These are phyloP conservation scores for Thunnus albacares DNA, from an alignment of 2,797 vertebrate genomes.

Conservation along the genomic window DNA sequence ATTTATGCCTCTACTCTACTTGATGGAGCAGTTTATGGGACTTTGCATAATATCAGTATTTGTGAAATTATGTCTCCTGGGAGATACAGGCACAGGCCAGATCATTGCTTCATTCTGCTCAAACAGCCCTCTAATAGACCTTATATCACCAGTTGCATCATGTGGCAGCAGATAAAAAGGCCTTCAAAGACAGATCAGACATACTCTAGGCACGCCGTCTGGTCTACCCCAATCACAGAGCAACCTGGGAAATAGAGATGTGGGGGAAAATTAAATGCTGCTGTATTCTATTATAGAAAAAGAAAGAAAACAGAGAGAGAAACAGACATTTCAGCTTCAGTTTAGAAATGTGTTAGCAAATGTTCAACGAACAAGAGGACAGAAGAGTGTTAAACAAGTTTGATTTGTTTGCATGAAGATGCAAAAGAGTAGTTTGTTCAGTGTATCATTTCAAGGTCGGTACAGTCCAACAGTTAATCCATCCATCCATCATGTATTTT, in stretches of 20 bases:
- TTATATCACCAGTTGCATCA: conserved; percentile 27
- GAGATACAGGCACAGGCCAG: neutral
- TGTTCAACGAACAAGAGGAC: neutral
- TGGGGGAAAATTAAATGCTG: conserved; percentile 22
- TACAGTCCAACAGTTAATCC: neutral
- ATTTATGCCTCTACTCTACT: conserved; percentile 29
- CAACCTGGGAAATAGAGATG: conserved; percentile 15
- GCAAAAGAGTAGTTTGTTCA: neutral
- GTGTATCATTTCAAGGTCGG: neutral
- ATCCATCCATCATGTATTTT: neutral
- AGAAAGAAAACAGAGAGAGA: neutral
- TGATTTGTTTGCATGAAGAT: neutral
- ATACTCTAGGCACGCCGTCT: conserved; percentile 19
- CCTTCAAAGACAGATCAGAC: conserved; percentile 20
- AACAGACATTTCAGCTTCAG: neutral
- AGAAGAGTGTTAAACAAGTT: neutral
- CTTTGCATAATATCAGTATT: conserved; percentile 38
- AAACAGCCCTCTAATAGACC: conserved; percentile 16
- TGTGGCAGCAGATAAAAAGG: conserved; percentile 21
- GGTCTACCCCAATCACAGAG: conserved; percentile 13
- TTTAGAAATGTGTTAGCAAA: neutral
- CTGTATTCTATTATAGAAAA: conserved; percentile 2
- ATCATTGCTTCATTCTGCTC: conserved; percentile 18
- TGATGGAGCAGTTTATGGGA: conserved; percentile 11
- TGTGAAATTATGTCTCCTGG: conserved; percentile 1